Conservation (phyloP, 2,113 vertebrate species). For the Muntiacus reevesi region DNA sequence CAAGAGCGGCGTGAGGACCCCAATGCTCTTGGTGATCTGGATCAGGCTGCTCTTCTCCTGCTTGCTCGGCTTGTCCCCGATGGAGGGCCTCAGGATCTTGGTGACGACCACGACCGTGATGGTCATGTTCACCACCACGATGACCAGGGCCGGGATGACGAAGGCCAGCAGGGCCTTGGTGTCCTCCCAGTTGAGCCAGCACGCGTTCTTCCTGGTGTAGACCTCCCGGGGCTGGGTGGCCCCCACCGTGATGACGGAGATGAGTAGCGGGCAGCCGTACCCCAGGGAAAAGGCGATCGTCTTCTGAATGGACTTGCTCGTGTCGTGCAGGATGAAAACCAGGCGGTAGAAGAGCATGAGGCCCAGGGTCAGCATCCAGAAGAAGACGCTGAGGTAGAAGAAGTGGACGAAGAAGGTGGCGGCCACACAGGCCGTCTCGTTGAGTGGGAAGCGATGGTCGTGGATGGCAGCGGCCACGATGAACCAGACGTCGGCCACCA, state of each 20-base stretch:
- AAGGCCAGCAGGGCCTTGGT: conserved; percentile 87
- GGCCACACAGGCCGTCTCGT: conserved; percentile 71
- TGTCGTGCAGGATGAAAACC: conserved; percentile 86
- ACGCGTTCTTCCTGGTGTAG: conserved; percentile 78
- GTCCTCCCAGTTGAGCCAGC: conserved; percentile 88
- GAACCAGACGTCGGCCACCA: conserved; percentile 87
- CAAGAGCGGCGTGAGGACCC: conserved; percentile 82
- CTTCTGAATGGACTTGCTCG: conserved; percentile 87
- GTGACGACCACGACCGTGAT: conserved; percentile 87
- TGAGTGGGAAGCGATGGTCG: not conserved
- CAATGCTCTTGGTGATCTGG: conserved; percentile 83
- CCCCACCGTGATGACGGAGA: conserved; percentile 83
- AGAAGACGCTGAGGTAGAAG: conserved; percentile 91
- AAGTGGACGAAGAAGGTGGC: conserved; percentile 89
- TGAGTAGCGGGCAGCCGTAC: conserved; percentile 87
- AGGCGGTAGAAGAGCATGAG: conserved; percentile 91
- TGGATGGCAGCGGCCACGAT: conserved; percentile 69
- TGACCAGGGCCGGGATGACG: conserved; percentile 83
- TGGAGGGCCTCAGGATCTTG: conserved; percentile 86
- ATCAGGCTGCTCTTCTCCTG: conserved; percentile 78
- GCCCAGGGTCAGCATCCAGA: conserved; percentile 94
- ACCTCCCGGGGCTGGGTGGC: conserved; percentile 47
- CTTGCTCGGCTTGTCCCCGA: conserved; percentile 80
- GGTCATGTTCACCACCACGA: conserved; percentile 87
- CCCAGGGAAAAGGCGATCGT: conserved; percentile 83